Conservation (phyloP, 23 tunicate genomes). For the Ascidia mentula region DNA sequence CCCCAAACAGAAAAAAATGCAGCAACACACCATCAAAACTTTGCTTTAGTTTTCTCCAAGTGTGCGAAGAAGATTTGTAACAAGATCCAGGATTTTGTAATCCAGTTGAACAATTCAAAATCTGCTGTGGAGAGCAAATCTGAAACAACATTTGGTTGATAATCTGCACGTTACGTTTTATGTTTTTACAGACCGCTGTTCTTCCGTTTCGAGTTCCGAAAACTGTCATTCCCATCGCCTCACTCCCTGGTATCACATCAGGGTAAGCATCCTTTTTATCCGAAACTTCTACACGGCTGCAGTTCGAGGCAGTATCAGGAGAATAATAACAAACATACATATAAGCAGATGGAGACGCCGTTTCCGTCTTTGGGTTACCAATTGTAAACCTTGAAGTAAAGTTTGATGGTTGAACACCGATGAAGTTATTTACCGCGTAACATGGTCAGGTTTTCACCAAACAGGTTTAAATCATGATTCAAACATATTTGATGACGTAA, state of each 20-base stretch:
- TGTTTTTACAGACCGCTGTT: background rate
- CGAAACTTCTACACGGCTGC: background rate
- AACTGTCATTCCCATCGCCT: background rate
- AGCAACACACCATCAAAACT: background rate
- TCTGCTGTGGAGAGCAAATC: background rate
- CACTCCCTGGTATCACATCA: background rate
- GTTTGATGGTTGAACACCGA: no score
- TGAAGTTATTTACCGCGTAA: no score
- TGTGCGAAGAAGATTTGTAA: background rate
- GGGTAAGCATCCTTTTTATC: background rate
- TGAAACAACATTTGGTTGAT: background rate
- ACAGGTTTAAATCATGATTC: no score
- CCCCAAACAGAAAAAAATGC: no score
- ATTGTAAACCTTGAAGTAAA: background rate
- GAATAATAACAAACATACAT: background rate
- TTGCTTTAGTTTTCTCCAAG: background rate
- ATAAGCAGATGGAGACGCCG: background rate
- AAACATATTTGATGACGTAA: no score
- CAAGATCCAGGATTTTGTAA: background rate
- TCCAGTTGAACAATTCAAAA: constrained; percentile 1
- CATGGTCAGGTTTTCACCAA: no score
- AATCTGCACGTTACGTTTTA: background rate
- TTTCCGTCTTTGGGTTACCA: background rate
- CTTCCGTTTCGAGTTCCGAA: background rate
- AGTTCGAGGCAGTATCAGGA: background rate